phyloP scores from a whole-genome alignment of 2,888 invertebrate genomes.

The Amiota communis region DNA sequence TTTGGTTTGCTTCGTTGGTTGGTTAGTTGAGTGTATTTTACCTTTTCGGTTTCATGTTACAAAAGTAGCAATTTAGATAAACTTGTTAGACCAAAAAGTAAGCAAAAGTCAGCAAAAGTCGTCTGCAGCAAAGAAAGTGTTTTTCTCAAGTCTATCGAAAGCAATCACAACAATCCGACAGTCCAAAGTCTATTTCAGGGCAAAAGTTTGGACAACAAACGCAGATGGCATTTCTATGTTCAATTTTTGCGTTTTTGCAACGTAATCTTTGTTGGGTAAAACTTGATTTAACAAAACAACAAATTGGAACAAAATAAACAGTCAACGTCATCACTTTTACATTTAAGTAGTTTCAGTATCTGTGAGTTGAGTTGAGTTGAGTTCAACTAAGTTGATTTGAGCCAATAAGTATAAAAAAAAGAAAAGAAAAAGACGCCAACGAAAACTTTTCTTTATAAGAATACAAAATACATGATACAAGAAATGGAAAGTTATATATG shows the following conservation, averaged over 20 bases:
- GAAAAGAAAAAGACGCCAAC: too few relatives aligned
- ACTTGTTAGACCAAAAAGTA: conserved; percentile 49
- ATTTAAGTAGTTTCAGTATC: not conserved
- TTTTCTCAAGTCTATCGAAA: not conserved
- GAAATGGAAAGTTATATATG: not conserved
- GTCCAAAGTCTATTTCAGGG: too few relatives aligned
- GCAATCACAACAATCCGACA: not conserved
- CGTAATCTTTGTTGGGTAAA: conserved; percentile 2
- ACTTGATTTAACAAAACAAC: not conserved
- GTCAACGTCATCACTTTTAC: conserved; percentile 12
- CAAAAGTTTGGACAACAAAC: not conserved
- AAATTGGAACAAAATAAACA: not conserved
- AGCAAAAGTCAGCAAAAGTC: not conserved
- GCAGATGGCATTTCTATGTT: not conserved
- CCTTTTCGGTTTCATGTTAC: conserved; percentile 10
- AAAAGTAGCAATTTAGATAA: conserved; percentile 60
- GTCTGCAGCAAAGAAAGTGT: not conserved
- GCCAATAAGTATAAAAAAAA: not conserved
- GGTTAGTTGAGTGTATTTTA: not conserved
- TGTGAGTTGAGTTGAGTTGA: too few relatives aligned
- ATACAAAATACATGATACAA: not conserved
- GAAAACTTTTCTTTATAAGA: not conserved
- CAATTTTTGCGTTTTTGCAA: not conserved
- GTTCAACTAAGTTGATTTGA: not conserved
- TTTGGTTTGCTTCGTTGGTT: too few relatives aligned